Conservation (phyloP, 2,888 invertebrate genomes). For the Abscondita cerata region DNA sequence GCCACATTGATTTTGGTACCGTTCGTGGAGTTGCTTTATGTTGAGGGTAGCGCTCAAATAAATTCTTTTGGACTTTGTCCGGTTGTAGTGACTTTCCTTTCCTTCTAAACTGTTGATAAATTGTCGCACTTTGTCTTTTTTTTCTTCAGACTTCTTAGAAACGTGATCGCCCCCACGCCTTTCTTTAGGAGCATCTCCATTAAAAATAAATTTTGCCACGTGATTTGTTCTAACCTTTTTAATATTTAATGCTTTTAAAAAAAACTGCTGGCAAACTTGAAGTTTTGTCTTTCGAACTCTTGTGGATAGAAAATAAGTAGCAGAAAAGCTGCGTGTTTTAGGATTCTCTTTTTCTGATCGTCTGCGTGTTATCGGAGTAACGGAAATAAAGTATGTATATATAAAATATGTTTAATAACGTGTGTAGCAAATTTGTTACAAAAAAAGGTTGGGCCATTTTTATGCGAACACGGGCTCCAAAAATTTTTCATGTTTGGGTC, state of each 20-base stretch:
- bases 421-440: too few relatives aligned
- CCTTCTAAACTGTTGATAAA: neutral
- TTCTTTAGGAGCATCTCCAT: constrained; percentile 3
- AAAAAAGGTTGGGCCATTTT: too few relatives aligned
- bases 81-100: constrained; percentile 2
- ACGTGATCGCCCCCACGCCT: neutral
- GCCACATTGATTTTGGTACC: neutral
- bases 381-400: neutral
- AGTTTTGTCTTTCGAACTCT: neutral
- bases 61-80: neutral
- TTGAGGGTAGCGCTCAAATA: constrained; percentile 3
- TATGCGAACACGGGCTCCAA: too few relatives aligned
- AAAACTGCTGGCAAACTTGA: constrained; percentile 1
- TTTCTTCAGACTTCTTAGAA: neutral
- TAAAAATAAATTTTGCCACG: constrained; percentile 2
- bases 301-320: neutral
- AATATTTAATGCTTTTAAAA: constrained; percentile 6
- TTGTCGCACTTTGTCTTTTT: neutral
- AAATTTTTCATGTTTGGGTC: too few relatives aligned
- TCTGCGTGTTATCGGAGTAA: neutral
- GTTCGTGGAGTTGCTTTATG: neutral
- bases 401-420: neutral
- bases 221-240: constrained; percentile 1
- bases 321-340: neutral
- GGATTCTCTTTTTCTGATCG: neutral